phyloP scores from a whole-genome alignment of 2,113 vertebrate species.

The Micronycteris hirsuta region DNA sequence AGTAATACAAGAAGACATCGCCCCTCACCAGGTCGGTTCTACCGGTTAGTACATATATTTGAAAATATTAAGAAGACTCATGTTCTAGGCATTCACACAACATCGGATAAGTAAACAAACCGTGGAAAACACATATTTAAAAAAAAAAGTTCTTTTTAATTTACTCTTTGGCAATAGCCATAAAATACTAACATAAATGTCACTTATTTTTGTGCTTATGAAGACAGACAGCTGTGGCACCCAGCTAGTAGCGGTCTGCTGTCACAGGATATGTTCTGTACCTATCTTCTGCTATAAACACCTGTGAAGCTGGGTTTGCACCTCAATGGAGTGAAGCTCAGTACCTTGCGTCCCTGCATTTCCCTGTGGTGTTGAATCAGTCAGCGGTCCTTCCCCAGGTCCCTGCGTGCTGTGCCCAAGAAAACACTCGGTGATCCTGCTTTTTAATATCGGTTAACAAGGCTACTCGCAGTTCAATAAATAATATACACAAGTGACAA shows the following conservation, averaged over 20 bases:
- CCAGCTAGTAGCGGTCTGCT: slow-evolving; percentile 29
- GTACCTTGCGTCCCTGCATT: not conserved
- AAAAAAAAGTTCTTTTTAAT: not conserved
- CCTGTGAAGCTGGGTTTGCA: slow-evolving; percentile 17
- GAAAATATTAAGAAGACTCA: not conserved
- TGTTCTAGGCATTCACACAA: not conserved
- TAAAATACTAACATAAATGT: slow-evolving; percentile 38
- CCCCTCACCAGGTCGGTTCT: not conserved
- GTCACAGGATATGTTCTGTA: slow-evolving; percentile 44
- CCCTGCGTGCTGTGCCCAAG: too few species aligned
- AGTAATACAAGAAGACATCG: not conserved
- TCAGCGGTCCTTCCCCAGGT: not conserved
- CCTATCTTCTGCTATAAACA: slow-evolving; percentile 10
- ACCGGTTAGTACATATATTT: not conserved
- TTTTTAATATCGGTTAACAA: not conserved
- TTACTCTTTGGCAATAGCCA: not conserved
- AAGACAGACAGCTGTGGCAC: slow-evolving; percentile 34
- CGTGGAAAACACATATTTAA: not conserved
- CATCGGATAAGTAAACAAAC: not conserved
- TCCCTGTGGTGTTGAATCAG: not conserved
- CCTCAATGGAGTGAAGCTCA: slow-evolving; percentile 1
- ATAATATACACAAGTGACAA: not conserved
- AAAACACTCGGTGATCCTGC: not conserved
- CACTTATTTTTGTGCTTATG: slow-evolving; percentile 60
- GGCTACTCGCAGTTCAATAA: not conserved